phyloP scores from a whole-genome alignment of 2,888 invertebrate species.

The Formica aserva region DNA sequence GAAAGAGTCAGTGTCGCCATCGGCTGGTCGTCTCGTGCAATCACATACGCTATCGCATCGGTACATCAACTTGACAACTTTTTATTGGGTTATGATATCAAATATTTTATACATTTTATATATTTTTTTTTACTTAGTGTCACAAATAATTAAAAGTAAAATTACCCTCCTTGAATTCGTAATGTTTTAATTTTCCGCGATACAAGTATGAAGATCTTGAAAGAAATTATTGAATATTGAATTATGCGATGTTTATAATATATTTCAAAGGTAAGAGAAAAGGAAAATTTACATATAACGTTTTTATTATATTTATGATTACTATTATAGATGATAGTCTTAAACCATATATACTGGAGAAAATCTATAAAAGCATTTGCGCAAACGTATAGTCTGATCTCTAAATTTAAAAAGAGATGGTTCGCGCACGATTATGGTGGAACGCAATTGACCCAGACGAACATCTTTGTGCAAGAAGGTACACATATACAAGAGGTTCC shows the following conservation, averaged over 20 bases:
- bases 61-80: constrained; percentile 43
- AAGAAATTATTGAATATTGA: constrained; percentile 12
- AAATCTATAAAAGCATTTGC: constrained; percentile 56
- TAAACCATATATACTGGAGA: constrained; percentile 45
- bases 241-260: background rate
- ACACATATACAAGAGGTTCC: constrained; percentile 90
- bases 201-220: background rate
- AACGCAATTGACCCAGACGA: constrained; percentile 74
- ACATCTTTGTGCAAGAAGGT: constrained; percentile 90
- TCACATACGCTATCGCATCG: constrained; percentile 49
- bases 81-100: constrained; percentile 22
- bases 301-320: constrained; percentile 45
- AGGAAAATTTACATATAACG: background rate
- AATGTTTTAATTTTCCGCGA: background rate
- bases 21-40: constrained; percentile 44
- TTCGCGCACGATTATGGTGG: constrained; percentile 43
- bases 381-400: constrained; percentile 23
- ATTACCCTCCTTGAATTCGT: background rate
- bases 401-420: constrained; percentile 65
- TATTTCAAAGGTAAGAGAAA: constrained; percentile 9
- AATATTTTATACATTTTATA: constrained; percentile 14
- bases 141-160: background rate
- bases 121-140: background rate
- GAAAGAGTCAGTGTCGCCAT: constrained; percentile 30
- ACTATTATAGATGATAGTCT: constrained; percentile 65